Base-by-base conservation (phyloP, 2,113 vertebrate species). In the Sciurus niger region DNA sequence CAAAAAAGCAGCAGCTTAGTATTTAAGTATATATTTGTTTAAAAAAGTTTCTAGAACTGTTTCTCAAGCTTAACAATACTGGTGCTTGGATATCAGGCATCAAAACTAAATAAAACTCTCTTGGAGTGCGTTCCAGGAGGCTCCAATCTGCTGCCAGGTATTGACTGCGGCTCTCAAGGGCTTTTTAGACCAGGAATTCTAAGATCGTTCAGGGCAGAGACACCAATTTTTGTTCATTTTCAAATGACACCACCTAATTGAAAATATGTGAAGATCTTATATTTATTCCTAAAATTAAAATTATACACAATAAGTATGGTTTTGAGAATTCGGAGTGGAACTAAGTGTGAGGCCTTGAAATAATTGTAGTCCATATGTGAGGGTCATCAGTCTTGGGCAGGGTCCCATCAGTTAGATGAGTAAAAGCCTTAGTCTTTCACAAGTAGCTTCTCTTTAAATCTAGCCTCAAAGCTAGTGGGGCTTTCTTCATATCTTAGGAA, bases 21-120 rank as follows among this genome's bases (percentile, higher is more conserved):
- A 68, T 58, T 72, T 94, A 85, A 89, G 78, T 70, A 32, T 12
- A 34, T 58, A 67, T 84, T 82, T 93, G 30, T 43, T 89, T 73
- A 95, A 12, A 82, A 97, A 98, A 82, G 20, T 14, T 55, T 84
- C 46, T 63, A 28, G 25, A 90, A 58, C 11, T 53, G 77, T 93
- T 90, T 93, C 78, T 95, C 8, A 96, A 32, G 51, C 4, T 84
- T 70, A 73, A 95, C 20, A 68, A 30, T 84, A 51, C 43, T 51
- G 63, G 87, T 51, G n/a, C 40, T 10, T 90, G 68, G 12, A 30
- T 68, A 68, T 84, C n/a, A 51, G 78, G 17, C 84, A 77, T 58
- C 32, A 93, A 84, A 43, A 37, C 89, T 73, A 51, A 85, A 53
- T 48, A 60, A 72, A 84, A 82, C 30, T 58, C 77, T 74, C n/a